Percentiles rank a stretch among this genome's conserved stretches.
phyloP scores from a whole-genome alignment of 2,797 vertebrate species.

The Cryptoprocta ferox region DNA sequence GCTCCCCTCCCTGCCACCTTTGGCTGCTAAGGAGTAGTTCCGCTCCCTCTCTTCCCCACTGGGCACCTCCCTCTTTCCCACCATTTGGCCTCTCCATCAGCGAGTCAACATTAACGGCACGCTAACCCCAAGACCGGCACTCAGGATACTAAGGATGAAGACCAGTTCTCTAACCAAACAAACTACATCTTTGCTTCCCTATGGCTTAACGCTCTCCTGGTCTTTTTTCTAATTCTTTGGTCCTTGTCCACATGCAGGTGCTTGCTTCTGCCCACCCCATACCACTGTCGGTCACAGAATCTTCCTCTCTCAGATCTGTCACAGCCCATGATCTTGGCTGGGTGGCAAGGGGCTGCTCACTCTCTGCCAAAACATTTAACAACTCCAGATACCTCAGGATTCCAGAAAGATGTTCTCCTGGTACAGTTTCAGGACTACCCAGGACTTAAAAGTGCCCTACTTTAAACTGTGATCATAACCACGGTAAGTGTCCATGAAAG shows the following conservation, averaged over 20 bases:
- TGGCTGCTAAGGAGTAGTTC: neutral
- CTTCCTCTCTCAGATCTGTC: neutral
- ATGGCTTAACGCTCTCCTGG: neutral
- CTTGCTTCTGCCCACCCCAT: neutral
- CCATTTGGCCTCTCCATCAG: neutral
- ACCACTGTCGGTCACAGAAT: neutral
- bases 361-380: neutral
- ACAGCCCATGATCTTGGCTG: neutral
- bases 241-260: fast-evolving
- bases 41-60: too few species aligned
- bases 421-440: neutral
- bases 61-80: neutral
- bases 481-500: neutral
- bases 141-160: neutral
- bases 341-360: neutral
- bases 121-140: neutral
- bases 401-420: neutral
- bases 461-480: neutral
- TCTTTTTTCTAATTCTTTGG: neutral
- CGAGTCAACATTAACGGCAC: neutral
- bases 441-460: neutral
- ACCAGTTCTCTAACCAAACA: neutral
- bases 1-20: neutral
- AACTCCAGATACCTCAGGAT: neutral
- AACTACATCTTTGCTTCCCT: neutral